Base-by-base conservation (phyloP, 2,113 vertebrate species). In the Dermatemys mawii region DNA sequence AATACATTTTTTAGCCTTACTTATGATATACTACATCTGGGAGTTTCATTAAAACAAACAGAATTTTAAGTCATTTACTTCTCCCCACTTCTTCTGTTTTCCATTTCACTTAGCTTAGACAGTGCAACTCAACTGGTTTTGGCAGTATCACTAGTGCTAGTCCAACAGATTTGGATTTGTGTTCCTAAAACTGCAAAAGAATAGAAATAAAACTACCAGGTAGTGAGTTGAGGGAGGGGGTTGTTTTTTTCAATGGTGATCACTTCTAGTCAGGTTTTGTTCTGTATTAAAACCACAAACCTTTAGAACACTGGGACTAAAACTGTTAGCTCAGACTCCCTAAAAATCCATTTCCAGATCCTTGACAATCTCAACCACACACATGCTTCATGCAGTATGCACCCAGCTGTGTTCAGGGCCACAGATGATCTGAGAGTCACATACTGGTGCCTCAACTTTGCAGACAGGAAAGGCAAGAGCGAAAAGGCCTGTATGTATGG, bases 401-500 rank as follows among this genome's bases (percentile, higher is more conserved):
- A 17, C 21, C 9, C 5, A 2, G 63, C 63, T 38, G 63, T 35
- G 57, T n/a, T 38, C n/a, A 38, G n/a, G 10, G 63, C 5, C 35
- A 70, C n/a, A 22, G 19, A 38, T 11, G 35, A 38, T 67, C 32
- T 10, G 63, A 21, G 8, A 22, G 29, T 35, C 35, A 70, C 8
- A 9, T 38, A 22, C 17, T 8, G n/a, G 19, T 38, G n/a, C 63
- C 16, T 17, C 63, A 70, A 5, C 19, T 38, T 22, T 70, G 19
- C 19, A 38, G 63, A 11, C 4, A 21, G 63, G 8, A 38, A 70
- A 4, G 19, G 63, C 5, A 11, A 70, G 9, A 38, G 9, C 63
- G 21, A 10, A 67, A 2, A 2, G 60, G 2, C 35, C 35, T n/a
- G 17, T 2, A 22, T 7, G 8, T 6, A 17, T 17, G 13, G 2